Conservation (phyloP, 2,797 vertebrate species). For the Prionace glauca region DNA sequence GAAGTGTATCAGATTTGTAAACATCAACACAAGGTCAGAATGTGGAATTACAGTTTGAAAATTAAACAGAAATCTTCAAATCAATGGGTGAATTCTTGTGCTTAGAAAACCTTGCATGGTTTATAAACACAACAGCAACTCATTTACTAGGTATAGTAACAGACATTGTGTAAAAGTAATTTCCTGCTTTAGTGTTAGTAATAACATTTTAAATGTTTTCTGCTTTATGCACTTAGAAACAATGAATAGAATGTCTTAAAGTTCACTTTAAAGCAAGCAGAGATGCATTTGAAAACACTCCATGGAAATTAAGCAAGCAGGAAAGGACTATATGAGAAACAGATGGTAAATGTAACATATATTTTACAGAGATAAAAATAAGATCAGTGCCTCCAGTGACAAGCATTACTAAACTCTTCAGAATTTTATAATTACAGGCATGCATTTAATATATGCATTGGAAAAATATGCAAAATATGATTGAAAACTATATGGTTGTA, state of each 20-base stretch:
- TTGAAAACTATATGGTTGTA: conserved; percentile 45
- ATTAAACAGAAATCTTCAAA: conserved; percentile 20
- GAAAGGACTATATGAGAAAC: conserved; percentile 70
- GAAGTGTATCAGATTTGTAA: background rate
- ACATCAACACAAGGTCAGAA: background rate
- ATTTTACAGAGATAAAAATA: conserved; percentile 68
- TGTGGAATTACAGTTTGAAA: background rate
- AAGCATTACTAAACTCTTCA: conserved; percentile 59
- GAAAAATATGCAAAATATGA: conserved; percentile 49
- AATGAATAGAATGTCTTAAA: conserved; percentile 24
- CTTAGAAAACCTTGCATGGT: background rate
- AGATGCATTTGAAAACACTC: conserved; percentile 16
- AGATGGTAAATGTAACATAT: conserved; percentile 69
- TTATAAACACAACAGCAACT: conserved; percentile 53
- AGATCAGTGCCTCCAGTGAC: conserved; percentile 62
- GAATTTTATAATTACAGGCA: conserved; percentile 54
- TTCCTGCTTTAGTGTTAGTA: conserved; percentile 66
- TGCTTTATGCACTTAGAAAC: background rate
- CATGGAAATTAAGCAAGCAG: conserved; percentile 60
- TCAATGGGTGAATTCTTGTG: background rate
- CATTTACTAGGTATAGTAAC: conserved; percentile 54
- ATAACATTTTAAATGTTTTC: conserved; percentile 40
- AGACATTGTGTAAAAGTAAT: conserved; percentile 56
- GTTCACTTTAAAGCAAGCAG: background rate
- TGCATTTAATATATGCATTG: conserved; percentile 49